These are phyloP conservation scores for Drosophila ezoana DNA, from an alignment of 2,888 invertebrate genomes.

Conservation along the genomic window DNA sequence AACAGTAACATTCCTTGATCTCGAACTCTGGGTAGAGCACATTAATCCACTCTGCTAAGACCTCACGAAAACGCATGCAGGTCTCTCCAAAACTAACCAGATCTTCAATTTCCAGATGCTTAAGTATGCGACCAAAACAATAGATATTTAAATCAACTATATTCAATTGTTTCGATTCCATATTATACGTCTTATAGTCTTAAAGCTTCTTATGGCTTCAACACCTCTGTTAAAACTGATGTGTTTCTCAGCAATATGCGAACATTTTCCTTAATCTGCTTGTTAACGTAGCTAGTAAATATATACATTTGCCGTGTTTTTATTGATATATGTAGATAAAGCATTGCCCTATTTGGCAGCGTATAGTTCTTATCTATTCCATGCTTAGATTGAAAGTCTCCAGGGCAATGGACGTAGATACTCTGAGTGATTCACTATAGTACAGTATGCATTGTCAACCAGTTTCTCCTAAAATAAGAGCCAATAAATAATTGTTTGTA, in stretches of 20 bases:
- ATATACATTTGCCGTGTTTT: too few species aligned
- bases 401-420: not conserved
- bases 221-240: not conserved
- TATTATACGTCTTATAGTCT: not conserved
- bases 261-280: not conserved
- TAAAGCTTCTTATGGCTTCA: too few species aligned
- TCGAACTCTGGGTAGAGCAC: slow-evolving; percentile 29
- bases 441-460: slow-evolving; percentile 30
- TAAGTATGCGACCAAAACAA: slow-evolving; percentile 29
- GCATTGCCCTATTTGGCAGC: too few species aligned
- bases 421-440: slow-evolving; percentile 13
- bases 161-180: slow-evolving; percentile 1
- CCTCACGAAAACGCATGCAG: slow-evolving; percentile 15
- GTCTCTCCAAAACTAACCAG: slow-evolving; percentile 26
- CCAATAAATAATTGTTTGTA: not conserved
- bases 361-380: slow-evolving; percentile 1
- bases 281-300: too few species aligned
- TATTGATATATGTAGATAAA: too few species aligned
- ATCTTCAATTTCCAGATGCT: slow-evolving; percentile 21
- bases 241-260: not conserved
- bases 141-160: slow-evolving; percentile 37
- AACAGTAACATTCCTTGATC: not conserved
- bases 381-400: too few species aligned
- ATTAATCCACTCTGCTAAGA: slow-evolving; percentile 22
- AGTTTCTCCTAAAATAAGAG: slow-evolving; percentile 21